Conservation (phyloP, 1,140 invertebrate species). For the Wasmannia auropunctata region DNA sequence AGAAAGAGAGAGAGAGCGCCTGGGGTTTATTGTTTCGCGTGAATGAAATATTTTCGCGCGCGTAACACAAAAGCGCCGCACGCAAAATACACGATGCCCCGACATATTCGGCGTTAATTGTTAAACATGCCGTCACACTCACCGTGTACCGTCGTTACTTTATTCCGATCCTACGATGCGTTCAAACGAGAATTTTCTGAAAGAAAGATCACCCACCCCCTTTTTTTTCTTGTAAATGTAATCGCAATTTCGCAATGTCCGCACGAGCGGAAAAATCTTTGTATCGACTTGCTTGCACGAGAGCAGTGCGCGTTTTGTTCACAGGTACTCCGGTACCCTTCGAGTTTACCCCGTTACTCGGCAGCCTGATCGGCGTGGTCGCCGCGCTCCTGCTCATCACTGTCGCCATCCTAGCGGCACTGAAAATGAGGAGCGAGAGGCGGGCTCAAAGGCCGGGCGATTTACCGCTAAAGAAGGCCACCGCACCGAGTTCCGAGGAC, state of each 20-base stretch:
- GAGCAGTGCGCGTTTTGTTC: constrained; percentile 83
- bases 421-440: constrained; percentile 87
- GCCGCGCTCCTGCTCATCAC: constrained; percentile 89
- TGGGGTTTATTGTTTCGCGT: background rate
- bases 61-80: background rate
- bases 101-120: background rate
- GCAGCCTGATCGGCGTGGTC: constrained; percentile 90
- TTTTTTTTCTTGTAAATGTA: background rate
- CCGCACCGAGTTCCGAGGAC: constrained; percentile 89
- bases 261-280: background rate
- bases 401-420: constrained; percentile 89
- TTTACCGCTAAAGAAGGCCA: constrained; percentile 89
- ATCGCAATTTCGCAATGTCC: background rate
- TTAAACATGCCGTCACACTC: background rate
- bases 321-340: constrained; percentile 88
- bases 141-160: background rate
- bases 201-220: too few relatives aligned
- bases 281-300: constrained; percentile 76
- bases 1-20: too few relatives aligned
- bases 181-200: too few relatives aligned
- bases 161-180: background rate
- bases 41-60: background rate
- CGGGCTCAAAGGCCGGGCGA: constrained; percentile 87
- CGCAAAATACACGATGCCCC: background rate
- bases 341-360: constrained; percentile 91